Conservation (phyloP, 2,888 invertebrate genomes). For the Plusia festucae region DNA sequence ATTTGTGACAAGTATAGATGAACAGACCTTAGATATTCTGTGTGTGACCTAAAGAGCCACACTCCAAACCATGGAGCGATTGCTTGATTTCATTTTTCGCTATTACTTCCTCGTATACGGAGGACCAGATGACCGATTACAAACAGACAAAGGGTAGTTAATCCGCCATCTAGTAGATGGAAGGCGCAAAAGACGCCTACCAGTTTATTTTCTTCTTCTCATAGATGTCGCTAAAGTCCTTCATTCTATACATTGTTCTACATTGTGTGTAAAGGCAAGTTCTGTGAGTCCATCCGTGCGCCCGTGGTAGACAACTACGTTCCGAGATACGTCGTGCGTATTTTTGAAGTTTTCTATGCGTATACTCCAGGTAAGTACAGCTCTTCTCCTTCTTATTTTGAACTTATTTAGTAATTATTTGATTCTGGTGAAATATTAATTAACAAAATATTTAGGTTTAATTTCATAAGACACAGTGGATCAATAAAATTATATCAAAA, state of each 20-base stretch:
- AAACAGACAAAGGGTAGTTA: too few relatives aligned
- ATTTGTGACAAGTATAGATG: too few relatives aligned
- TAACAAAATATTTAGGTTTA: not conserved
- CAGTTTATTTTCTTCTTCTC: not conserved
- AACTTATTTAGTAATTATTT: not conserved
- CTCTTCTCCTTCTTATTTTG: not conserved
- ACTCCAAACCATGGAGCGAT: too few relatives aligned
- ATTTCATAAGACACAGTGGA: not conserved
- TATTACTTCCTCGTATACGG: too few relatives aligned
- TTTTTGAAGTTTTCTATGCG: slow-evolving; percentile 6
- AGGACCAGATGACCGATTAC: too few relatives aligned
- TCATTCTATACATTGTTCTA: not conserved
- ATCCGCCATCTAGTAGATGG: not conserved
- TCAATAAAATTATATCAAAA: slow-evolving; percentile 5
- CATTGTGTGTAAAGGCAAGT: not conserved
- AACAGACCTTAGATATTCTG: too few relatives aligned
- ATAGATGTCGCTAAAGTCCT: slow-evolving; percentile 27
- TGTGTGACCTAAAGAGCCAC: too few relatives aligned
- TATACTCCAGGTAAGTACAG: slow-evolving; percentile 3
- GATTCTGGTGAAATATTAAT: not conserved
- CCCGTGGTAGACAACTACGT: slow-evolving; percentile 16
- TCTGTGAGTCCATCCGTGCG: slow-evolving; percentile 2
- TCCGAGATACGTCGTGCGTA: slow-evolving; percentile 17
- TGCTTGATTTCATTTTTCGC: too few relatives aligned
- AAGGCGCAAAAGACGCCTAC: not conserved